phyloP scores from a whole-genome alignment of 2,797 vertebrate species.

The Aphelocoma californica region DNA sequence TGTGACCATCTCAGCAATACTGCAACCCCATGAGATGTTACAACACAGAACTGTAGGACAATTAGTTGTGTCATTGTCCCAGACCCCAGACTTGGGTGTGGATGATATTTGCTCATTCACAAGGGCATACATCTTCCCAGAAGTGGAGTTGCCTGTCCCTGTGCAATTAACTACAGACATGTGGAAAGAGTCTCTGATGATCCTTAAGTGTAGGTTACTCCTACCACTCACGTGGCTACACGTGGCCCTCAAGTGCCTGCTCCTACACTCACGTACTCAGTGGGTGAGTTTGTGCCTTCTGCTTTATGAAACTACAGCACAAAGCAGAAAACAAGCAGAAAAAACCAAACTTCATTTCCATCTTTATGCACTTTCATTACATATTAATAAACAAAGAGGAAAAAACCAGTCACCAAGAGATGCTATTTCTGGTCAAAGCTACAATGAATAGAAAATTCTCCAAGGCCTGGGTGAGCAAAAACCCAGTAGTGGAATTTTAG shows the following conservation, averaged over 20 bases:
- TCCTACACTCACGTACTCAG: not conserved
- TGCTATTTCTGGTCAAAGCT: not conserved
- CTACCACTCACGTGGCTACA: not conserved
- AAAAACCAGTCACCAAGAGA: not conserved
- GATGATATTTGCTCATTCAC: not conserved
- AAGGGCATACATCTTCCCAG: not conserved
- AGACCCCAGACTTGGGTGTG: conserved; percentile 10
- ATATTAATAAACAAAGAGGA: not conserved
- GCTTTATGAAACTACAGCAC: not conserved
- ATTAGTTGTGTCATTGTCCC: not conserved
- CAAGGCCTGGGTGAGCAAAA: not conserved
- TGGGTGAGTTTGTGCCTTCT: not conserved
- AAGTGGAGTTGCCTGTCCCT: not conserved
- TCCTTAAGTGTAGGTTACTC: not conserved
- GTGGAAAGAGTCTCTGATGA: not conserved
- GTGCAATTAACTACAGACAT: not conserved
- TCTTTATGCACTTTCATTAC: not conserved
- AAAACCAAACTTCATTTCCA: not conserved
- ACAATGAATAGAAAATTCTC: not conserved
- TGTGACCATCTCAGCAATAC: not conserved
- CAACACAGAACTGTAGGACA: not conserved
- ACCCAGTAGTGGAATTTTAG: not conserved
- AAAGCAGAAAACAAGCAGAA: not conserved
- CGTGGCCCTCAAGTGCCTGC: not conserved
- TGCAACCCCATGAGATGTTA: not conserved